Conservation (phyloP, 37 sponge, comb jelly and placozoan species). For the Dysidea cf. avara region DNA sequence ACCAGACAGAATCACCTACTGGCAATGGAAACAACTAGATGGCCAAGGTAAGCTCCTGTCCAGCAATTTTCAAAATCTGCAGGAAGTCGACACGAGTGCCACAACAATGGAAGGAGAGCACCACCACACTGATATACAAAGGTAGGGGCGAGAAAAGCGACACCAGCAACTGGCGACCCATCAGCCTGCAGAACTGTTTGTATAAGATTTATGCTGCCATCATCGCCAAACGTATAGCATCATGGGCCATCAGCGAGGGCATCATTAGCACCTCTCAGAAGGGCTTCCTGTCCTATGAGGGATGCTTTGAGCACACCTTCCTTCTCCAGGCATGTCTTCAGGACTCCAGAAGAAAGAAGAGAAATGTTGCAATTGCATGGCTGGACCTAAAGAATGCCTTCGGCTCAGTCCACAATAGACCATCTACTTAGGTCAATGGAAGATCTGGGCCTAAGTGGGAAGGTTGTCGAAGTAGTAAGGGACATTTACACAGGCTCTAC, state of each 20-base stretch:
- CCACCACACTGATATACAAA: background rate
- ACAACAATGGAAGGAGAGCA: background rate
- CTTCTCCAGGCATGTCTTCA: slow-evolving; percentile 13
- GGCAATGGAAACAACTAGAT: slow-evolving; percentile 1
- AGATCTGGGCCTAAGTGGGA: background rate
- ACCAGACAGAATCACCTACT: background rate
- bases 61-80: slow-evolving; percentile 1
- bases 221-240: too few species aligned
- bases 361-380: slow-evolving; percentile 27
- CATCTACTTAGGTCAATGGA: slow-evolving; percentile 16
- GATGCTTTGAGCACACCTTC: slow-evolving; percentile 41
- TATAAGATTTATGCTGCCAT: too few species aligned
- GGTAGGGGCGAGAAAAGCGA: background rate
- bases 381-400: too few species aligned
- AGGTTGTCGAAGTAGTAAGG: background rate
- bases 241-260: too few species aligned
- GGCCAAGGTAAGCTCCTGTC: too few species aligned
- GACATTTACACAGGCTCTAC: slow-evolving; percentile 32
- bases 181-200: too few species aligned
- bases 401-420: slow-evolving; percentile 41
- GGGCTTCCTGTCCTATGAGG: slow-evolving; percentile 50
- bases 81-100: background rate
- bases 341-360: slow-evolving; percentile 25
- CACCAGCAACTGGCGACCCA: slow-evolving; percentile 3
- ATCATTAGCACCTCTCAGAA: too few species aligned